These are phyloP conservation scores for Diachasmimorpha longicaudata DNA, from an alignment of 1,140 invertebrate genomes.

Conservation along the genomic window DNA sequence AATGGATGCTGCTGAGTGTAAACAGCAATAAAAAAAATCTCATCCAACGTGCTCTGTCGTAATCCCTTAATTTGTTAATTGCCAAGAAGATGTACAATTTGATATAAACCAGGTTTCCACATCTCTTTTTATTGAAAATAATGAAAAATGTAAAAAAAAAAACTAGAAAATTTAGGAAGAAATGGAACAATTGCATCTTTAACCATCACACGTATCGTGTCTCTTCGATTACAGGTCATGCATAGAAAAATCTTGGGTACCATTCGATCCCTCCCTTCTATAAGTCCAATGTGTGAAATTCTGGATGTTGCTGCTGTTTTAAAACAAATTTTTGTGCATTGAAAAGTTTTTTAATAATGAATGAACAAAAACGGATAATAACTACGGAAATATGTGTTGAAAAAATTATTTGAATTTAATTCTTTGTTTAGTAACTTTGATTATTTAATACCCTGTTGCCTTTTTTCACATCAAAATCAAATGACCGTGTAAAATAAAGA, in stretches of 20 bases:
- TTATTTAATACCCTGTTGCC: not conserved
- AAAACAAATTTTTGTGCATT: conserved; percentile 50
- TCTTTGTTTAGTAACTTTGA: not conserved
- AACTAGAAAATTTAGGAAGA: conserved; percentile 1
- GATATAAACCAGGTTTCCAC: conserved; percentile 31
- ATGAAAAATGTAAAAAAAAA: not conserved
- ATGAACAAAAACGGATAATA: conserved; percentile 21
- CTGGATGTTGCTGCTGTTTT: conserved; percentile 44
- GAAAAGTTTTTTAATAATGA: conserved; percentile 54
- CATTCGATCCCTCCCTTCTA: conserved; percentile 14
- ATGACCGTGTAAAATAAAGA: not conserved
- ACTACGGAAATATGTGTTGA: not conserved
- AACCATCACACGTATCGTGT: conserved; percentile 18
- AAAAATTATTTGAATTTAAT: not conserved
- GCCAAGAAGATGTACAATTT: conserved; percentile 33
- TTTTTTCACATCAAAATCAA: not conserved
- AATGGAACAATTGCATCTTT: conserved; percentile 9
- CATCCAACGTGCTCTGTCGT: not conserved
- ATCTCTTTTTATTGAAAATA: conserved; percentile 7
- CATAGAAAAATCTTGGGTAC: conserved; percentile 22
- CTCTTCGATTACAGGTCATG: conserved; percentile 24
- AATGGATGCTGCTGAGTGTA: conserved; percentile 55
- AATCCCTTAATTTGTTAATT: conserved; percentile 30
- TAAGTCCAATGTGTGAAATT: conserved; percentile 43
- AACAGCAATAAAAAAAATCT: conserved; percentile 53